phyloP scores from a whole-genome alignment of 2,888 invertebrate genomes.

The Dusona sp. region DNA sequence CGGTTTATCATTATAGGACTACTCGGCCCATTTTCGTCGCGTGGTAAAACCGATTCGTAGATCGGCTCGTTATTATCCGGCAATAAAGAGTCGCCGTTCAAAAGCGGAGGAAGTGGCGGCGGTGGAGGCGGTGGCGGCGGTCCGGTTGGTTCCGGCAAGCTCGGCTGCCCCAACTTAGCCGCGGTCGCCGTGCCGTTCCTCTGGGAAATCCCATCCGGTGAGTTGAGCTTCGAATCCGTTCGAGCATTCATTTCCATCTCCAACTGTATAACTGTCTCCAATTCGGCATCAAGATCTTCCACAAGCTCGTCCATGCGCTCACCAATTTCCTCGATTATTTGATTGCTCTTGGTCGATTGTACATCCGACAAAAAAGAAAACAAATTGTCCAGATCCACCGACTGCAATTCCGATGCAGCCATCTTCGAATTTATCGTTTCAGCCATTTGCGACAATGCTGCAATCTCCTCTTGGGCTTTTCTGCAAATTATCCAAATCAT shows the following conservation, averaged over 20 bases:
- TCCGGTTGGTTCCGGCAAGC: conserved; percentile 91
- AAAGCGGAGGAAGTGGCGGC: conserved; percentile 84
- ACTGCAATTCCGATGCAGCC: conserved; percentile 87
- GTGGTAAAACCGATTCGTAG: conserved; percentile 93
- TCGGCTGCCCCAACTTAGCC: conserved; percentile 86
- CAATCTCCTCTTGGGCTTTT: conserved; percentile 89
- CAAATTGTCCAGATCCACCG: conserved; percentile 94
- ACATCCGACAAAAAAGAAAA: conserved; percentile 96
- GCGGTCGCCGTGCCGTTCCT: conserved; percentile 73
- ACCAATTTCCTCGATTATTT: conserved; percentile 92
- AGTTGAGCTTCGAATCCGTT: conserved; percentile 73
- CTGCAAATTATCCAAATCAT: conserved; percentile 83
- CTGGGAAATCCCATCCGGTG: conserved; percentile 73
- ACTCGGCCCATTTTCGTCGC: conserved; percentile 86
- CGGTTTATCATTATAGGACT: conserved; percentile 80
- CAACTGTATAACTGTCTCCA: conserved; percentile 88
- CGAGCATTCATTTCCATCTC: conserved; percentile 85
- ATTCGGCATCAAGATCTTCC: conserved; percentile 92
- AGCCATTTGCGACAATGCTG: conserved; percentile 90
- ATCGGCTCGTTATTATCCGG: conserved; percentile 89
- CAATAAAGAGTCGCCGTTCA: conserved; percentile 70
- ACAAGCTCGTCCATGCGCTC: conserved; percentile 94
- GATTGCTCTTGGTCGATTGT: conserved; percentile 87
- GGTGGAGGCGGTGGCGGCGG: conserved; percentile 90
- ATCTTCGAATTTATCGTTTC: conserved; percentile 89